Base-by-base conservation (phyloP, 2,113 vertebrate species). In the Perccottus glenii region DNA sequence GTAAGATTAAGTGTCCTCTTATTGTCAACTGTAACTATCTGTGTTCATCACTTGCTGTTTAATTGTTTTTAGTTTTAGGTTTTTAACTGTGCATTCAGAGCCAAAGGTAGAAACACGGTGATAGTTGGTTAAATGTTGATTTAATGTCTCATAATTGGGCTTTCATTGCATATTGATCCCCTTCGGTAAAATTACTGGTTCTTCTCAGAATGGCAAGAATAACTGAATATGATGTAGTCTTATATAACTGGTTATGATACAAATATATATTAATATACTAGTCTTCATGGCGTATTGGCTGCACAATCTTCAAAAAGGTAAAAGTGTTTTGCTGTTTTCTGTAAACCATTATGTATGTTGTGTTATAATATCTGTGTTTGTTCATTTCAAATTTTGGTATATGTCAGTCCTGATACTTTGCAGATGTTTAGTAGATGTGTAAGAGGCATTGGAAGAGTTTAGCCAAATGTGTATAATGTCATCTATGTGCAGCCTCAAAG, bases 231-330 rank as follows among this genome's bases (percentile, higher is more conserved):
- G 53, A 72, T 72, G 75, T 87, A 77, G 81, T 83, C 75, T 81
- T 61, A 78, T 82, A 80, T 84, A 83, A 49, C 67, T 57, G 55
- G 60, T n/a, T 81, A 85, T 72, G 67, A 77, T 81, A 47, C 78
- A 81, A 65, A 85, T 80, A 70, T 46, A 78, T 84, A 87, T 78
- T 63, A 82, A 63, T 73, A 77, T 88, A 72, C 67, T 85, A 69
- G 76, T 78, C 73, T 77, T 64, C 78, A 73, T 53, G 56, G 77
- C 80, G 82, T 89, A 67, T 81, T 83, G 80, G 76, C 83, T 78
- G 76, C 69, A 46, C 11, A 1, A 67, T 56, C 46, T 57, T 67
- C 43, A n/a, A 71, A 74, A 62, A 56, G 8, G 67, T 71, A 65
- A 40, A 64, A 70, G 50, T 11, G 14, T 80, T 80, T 45, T 60